Evolutionary conservation across 2,113 vertebrate species (phyloP).

Genomic region (Mohoua ochrocephala): DNA sequence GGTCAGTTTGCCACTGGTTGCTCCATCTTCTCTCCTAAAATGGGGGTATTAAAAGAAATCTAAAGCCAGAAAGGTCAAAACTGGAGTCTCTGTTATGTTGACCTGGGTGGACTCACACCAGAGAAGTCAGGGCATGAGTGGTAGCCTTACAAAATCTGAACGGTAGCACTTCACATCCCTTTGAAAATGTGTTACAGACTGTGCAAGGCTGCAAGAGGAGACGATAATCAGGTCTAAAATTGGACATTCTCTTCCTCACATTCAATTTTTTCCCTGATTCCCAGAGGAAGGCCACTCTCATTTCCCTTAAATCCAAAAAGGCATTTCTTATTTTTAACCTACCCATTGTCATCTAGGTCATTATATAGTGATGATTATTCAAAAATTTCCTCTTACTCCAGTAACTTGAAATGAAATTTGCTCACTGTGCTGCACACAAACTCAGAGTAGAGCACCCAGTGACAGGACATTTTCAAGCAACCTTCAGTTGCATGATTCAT

Average conservation of each 20-base stretch:
- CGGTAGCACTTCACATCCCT: neutral
- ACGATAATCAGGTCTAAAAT: neutral
- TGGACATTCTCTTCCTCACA: conserved; percentile 32
- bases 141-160: neutral
- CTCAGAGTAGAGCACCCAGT: neutral
- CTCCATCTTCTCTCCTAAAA: neutral
- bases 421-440: neutral
- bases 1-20: neutral
- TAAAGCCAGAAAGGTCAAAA: neutral
- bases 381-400: conserved; percentile 31
- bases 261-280: neutral
- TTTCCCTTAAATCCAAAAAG: conserved; percentile 33
- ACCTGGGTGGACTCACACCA: neutral
- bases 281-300: conserved; percentile 11
- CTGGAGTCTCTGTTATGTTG: neutral
- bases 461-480: conserved; percentile 17
- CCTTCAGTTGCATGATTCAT: neutral
- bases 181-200: neutral
- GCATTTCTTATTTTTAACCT: conserved; percentile 48
- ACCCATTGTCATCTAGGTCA: conserved; percentile 29
- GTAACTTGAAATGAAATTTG: neutral
- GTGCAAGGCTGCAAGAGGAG: neutral
- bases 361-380: neutral
- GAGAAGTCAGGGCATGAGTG: neutral
- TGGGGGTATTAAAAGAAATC: neutral